Evolutionary conservation across 2,797 vertebrate species (phyloP).

Genomic region (Leptatherina wallacei): DNA sequence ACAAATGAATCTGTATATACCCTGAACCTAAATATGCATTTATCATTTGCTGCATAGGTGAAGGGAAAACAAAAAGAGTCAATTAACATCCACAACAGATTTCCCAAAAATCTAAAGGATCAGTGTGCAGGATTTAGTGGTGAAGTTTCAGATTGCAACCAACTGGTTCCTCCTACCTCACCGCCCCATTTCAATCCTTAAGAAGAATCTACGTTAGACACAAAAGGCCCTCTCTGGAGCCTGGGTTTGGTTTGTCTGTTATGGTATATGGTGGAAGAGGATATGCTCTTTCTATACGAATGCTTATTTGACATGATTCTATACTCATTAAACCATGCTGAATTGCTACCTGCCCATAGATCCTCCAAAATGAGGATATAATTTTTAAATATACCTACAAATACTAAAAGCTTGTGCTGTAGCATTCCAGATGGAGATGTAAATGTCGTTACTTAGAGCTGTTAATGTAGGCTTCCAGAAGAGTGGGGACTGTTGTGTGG

Average conservation of each 20-base stretch:
- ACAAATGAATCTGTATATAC: not conserved
- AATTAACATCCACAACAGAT: too few relatives aligned
- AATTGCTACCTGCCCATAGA: not conserved
- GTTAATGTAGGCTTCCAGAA: slow-evolving; percentile 41
- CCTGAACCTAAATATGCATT: not conserved
- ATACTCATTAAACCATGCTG: not conserved
- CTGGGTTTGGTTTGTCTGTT: not conserved
- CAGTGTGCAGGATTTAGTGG: not conserved
- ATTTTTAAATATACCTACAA: slow-evolving; percentile 17
- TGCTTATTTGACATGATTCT: not conserved
- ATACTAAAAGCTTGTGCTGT: not conserved
- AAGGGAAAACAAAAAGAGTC: too few relatives aligned
- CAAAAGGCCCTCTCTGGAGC: not conserved
- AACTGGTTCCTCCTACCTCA: not conserved
- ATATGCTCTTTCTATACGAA: not conserved
- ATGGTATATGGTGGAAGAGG: not conserved
- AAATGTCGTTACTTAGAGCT: slow-evolving; percentile 15
- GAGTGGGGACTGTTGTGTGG: slow-evolving; percentile 37
- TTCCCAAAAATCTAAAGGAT: not conserved
- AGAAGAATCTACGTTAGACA: not conserved
- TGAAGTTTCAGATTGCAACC: not conserved
- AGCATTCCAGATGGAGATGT: slow-evolving; percentile 19
- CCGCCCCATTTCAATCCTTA: not conserved
- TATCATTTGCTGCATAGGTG: not conserved
- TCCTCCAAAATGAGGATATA: not conserved